Base-by-base conservation (phyloP, 2,113 vertebrate species). In the Synchiropus splendidus region DNA sequence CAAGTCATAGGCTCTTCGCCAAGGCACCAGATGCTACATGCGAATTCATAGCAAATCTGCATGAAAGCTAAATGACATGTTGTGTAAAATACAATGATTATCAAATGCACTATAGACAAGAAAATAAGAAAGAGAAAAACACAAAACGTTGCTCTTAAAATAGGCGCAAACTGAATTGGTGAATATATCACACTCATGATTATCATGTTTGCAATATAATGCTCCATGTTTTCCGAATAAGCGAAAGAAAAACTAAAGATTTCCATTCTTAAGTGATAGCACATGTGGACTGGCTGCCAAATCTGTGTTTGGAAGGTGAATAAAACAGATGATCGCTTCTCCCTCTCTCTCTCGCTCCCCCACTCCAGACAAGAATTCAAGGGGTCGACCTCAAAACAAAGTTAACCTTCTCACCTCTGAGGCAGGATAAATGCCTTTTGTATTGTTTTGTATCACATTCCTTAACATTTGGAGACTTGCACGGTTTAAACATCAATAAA, bases 201-300 rank as follows among this genome's bases (percentile, higher is more conserved):
- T 31, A 54, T 37, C 6, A 36, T 37, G 16, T 21, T 45, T 40
- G 61, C 39, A 48, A 30, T 14, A 36, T 45, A 16, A 63, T 50
- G 18, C 35, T 15, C 12, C 18, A 18, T 35, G 40, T 47, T 43
- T 46, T 49, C 59, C 21, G 45, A 38, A 61, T 49, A 48, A 39
- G 30, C 52, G 41, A 31, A 36, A 45, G 6, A 43, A 33, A 14
- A 35, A 46, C 34, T 15, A 47, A 27, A 35, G 36, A 31, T 36
- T 40, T 52, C 42, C 12, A 30, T 57, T 12, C 51, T 63, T 30
- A 52, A 64, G 42, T 35, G 41, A 33, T 40, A 53, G 50, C 64
- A 54, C 50, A 39, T 65, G 61, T 45, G 45, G n/a, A 31, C 17
- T 18, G 35, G 9, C 21, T 31, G 52, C 48, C 53, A 31, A 27